Evolutionary conservation across 2,113 vertebrate genomes (phyloP).

Genomic region (Sialia sialis): DNA sequence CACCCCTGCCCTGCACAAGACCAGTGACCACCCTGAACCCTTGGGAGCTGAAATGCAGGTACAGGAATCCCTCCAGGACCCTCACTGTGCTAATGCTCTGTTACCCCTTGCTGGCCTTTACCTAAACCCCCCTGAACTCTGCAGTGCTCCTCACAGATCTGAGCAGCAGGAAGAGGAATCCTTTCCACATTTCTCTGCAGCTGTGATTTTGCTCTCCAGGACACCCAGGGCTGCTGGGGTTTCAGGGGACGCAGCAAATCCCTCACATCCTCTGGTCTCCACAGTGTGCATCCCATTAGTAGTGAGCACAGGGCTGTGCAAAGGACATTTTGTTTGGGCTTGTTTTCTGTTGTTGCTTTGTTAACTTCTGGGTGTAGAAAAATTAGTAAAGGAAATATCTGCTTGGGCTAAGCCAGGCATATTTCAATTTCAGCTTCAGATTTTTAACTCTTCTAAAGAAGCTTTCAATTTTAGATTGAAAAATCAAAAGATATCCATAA

Average conservation of each 20-base stretch:
- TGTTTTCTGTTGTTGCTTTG: neutral
- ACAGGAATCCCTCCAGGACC: neutral
- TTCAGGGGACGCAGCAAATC: neutral
- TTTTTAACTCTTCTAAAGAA: neutral
- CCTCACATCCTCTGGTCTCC: neutral
- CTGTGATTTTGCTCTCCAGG: neutral
- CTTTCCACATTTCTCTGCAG: neutral
- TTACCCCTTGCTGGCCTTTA: neutral
- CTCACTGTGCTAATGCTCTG: neutral
- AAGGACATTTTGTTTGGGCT: neutral
- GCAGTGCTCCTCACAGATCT: neutral
- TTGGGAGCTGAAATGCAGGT: neutral
- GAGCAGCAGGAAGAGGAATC: neutral
- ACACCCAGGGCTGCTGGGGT: neutral
- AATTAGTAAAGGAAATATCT: neutral
- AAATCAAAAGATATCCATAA: neutral
- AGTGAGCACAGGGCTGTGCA: neutral
- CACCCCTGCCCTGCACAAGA: neutral
- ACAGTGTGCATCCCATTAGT: neutral
- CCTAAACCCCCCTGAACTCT: neutral
- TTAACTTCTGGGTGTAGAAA: neutral
- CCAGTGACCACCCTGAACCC: neutral
- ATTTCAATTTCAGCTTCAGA: neutral
- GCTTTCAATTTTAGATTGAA: neutral
- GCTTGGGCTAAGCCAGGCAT: neutral